Evolutionary conservation across 2,888 invertebrate genomes (phyloP).

Genomic region (Synergus japonicus): DNA sequence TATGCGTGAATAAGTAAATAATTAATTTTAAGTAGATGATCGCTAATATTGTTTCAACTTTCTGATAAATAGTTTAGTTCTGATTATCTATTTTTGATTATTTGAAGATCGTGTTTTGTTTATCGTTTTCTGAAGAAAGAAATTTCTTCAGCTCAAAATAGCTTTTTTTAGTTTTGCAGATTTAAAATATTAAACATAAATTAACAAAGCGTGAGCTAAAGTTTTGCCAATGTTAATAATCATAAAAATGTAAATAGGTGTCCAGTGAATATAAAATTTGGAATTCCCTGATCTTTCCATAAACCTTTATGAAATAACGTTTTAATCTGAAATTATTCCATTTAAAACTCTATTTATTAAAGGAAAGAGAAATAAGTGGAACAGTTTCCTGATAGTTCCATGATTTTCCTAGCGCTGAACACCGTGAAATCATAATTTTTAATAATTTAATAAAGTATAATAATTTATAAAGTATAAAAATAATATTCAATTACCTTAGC

Average conservation of each 20-base stretch:
- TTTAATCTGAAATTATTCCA: background rate
- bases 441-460: conserved; percentile 33
- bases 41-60: background rate
- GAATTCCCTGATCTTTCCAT: background rate
- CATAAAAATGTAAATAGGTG: conserved; percentile 24
- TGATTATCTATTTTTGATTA: background rate
- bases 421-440: conserved; percentile 7
- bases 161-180: background rate
- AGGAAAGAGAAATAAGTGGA: no score
- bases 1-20: conserved; percentile 46
- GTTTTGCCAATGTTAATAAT: conserved; percentile 25
- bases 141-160: background rate
- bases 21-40: background rate
- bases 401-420: no score
- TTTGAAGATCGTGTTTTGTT: background rate
- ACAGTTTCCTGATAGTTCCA: no score
- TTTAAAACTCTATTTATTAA: no score
- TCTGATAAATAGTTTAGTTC: no score
- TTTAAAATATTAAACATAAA: background rate
- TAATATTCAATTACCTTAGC: conserved; percentile 65
- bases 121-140: background rate
- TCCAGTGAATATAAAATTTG: background rate
- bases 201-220: conserved; percentile 26
- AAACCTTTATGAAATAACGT: no score
- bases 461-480: conserved; percentile 15